Evolutionary conservation across 2,113 vertebrate species (phyloP).

Genomic region (Sigmodon hispidus): DNA sequence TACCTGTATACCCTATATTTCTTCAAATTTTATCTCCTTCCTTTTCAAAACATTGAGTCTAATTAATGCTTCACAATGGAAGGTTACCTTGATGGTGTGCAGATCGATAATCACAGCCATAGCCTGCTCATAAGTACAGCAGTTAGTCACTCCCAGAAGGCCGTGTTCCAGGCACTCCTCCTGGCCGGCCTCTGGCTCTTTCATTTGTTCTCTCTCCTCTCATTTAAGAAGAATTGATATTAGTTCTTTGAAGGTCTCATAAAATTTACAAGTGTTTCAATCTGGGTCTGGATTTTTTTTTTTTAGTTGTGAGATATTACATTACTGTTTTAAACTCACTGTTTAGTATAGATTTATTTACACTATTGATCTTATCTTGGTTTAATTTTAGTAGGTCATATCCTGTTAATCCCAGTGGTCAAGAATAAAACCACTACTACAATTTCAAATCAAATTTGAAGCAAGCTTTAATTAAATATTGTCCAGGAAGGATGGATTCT

Average conservation of each 20-base stretch:
- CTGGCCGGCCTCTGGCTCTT: neutral
- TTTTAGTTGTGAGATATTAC: neutral
- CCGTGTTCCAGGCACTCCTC: too few relatives aligned
- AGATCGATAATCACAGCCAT: neutral
- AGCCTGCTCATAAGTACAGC: neutral
- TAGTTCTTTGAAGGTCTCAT: neutral
- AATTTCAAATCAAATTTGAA: too few relatives aligned
- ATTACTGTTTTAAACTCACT: neutral
- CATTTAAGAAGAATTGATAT: neutral
- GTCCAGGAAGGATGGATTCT: too few relatives aligned
- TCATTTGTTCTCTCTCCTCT: neutral
- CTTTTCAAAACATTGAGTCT: neutral
- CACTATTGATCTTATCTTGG: neutral
- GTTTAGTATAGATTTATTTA: neutral
- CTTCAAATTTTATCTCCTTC: neutral
- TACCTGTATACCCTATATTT: neutral
- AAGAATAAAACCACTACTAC: too few relatives aligned
- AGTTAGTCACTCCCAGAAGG: neutral
- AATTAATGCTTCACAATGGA: neutral
- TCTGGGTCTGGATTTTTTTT: neutral
- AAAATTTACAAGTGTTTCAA: neutral
- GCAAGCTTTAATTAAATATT: too few relatives aligned
- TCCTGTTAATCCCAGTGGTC: too few relatives aligned
- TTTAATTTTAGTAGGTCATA: neutral
- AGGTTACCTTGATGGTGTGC: neutral